Base-by-base conservation (phyloP, 2,113 vertebrate species). In the Lycaon pictus region DNA sequence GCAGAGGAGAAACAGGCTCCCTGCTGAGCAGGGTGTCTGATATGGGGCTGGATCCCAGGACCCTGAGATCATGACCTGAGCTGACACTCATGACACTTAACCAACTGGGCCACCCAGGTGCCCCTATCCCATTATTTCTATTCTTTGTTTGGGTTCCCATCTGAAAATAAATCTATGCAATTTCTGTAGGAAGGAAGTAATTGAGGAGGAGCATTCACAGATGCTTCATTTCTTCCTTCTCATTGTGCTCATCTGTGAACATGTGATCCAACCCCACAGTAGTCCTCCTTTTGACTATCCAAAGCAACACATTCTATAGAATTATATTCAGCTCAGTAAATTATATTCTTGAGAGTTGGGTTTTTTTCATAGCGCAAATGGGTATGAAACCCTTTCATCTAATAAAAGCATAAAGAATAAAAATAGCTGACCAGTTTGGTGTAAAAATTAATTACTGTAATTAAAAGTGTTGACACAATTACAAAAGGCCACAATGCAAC, bases 141-240 rank as follows among this genome's bases (percentile, higher is more conserved):
- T 92, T 90, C 35, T 95, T 97, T 56, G 27, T 71, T 94, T 93
- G 88, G 81, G 29, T 94, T 93, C 27, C 23, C 85, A 65, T 89
- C 79, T 96, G 72, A 74, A 93, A 90, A 62, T 56, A 65, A 90
- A 53, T 80, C 88, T 77, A 5, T 74, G 7, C 25, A 37, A 96
- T 95, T 88, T 95, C 35, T 19, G 51, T 29, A 51, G 37, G 51
- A 96, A 84, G 62, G n/a, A 80, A 85, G 9, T 77, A 48, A 76
- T 60, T 96, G 83, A 88, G 10, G 56, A 37, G 13, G 48, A 95
- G 1, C 37, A 35, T 92, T 96, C 92, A 76, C 27, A 86, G 2
- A 79, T 4, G 9, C 20, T 43, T 92, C 60, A 29, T 20, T 74
- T 90, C 83, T 90, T 92, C 90, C 17, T 71, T 22, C 62, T 96